Conservation (phyloP, 2,797 vertebrate genomes). For the Benthosema pterotum region DNA sequence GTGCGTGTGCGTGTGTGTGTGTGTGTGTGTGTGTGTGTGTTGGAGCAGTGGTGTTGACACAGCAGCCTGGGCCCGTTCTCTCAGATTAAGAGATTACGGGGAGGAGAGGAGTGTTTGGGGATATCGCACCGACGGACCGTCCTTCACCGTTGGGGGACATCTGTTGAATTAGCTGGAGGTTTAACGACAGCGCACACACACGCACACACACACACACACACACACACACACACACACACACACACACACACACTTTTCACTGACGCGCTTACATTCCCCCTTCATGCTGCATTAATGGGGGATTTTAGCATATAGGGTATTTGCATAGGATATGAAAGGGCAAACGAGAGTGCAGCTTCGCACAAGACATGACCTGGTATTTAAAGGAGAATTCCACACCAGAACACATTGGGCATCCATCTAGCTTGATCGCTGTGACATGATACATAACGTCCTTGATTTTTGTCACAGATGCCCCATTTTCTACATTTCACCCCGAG, state of each 20-base stretch:
- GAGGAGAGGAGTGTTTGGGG: slow-evolving; percentile 36
- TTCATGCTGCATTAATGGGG: too few species aligned
- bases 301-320: too few species aligned
- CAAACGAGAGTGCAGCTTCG: too few species aligned
- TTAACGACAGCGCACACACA: slow-evolving; percentile 48
- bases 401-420: too few species aligned
- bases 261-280: neutral
- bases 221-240: neutral
- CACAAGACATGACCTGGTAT: too few species aligned
- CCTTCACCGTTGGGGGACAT: slow-evolving; percentile 32
- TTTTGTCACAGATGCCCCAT: too few species aligned
- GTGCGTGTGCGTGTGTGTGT: neutral
- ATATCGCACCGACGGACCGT: slow-evolving; percentile 47
- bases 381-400: too few species aligned
- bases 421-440: too few species aligned
- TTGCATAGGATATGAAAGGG: too few species aligned
- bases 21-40: neutral
- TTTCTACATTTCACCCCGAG: too few species aligned
- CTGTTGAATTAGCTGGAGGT: slow-evolving; percentile 47
- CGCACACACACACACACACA: slow-evolving; percentile 18
- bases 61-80: slow-evolving; percentile 42
- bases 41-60: slow-evolving; percentile 53
- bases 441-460: too few species aligned
- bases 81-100: slow-evolving; percentile 71
- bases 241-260: neutral